Conservation (phyloP, 2,113 vertebrate species). For the Oncorhynchus mykiss region DNA sequence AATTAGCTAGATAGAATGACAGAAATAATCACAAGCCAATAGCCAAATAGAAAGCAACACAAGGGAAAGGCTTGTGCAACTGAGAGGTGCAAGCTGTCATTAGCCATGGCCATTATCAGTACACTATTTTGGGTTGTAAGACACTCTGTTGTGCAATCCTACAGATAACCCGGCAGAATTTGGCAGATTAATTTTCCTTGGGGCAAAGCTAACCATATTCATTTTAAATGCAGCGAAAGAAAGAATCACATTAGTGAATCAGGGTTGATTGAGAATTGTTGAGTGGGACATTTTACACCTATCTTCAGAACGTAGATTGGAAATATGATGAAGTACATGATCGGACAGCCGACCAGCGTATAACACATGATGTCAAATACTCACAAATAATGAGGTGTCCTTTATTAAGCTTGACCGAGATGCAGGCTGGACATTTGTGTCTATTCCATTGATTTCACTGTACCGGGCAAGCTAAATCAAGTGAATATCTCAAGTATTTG, state of each 20-base stretch:
- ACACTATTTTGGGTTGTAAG: not conserved
- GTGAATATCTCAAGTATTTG: too few species aligned
- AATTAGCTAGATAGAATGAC: not conserved
- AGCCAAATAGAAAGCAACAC: not conserved
- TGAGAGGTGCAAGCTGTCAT: not conserved
- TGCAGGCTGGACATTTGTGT: too few species aligned
- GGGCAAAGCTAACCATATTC: too few species aligned
- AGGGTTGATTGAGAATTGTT: too few species aligned
- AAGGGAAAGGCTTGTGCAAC: not conserved
- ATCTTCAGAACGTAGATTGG: not conserved
- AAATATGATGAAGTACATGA: not conserved
- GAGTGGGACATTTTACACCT: not conserved
- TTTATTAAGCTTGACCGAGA: too few species aligned
- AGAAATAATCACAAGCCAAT: not conserved
- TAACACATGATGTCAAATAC: too few species aligned
- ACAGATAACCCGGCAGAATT: not conserved
- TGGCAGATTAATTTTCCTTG: not conserved
- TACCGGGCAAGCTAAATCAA: too few species aligned
- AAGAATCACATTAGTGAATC: too few species aligned
- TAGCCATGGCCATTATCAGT: not conserved
- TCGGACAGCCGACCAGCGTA: not conserved
- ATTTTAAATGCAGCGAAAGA: too few species aligned
- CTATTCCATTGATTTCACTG: too few species aligned
- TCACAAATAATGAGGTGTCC: too few species aligned
- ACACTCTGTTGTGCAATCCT: too few species aligned